Base-by-base conservation (phyloP, 2,888 invertebrate species). In the Phortica magna region DNA sequence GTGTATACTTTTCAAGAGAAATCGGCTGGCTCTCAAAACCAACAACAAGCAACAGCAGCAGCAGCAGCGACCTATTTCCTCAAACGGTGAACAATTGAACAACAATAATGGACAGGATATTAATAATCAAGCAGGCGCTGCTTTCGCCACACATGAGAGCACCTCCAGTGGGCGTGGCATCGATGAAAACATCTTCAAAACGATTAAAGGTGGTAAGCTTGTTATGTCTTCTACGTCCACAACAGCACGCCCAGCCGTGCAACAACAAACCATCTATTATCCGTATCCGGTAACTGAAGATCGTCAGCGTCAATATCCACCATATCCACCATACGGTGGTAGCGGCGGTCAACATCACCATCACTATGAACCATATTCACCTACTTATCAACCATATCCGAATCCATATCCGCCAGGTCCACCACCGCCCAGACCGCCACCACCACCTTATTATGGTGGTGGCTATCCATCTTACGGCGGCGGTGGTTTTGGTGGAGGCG, bases 151-250 rank as follows among this genome's bases (percentile, higher is more conserved):
- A 59, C 43, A 12, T 84, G 83, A 10, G 85, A 85, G 17, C 19
- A 75, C 0, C 77, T 7, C 61, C 78, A 68, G 17, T n/a, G 78
- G 77, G 0, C 84, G 85, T 31, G 79, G 76, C 74, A 76, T 86
- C 22, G 85, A 85, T 31, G 84, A 85, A 14, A 74, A 79, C 59
- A 43, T 84, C 6, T 59, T 85, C 74, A 79, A 83, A 80, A 77
- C 83, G 72, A 80, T 85, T 81, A 85, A 84, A 84, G 85, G 83
- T 75, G 80, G 84, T 78, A 86, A 84, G 78, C 78, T 83, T 79
- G 83, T 85, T 79, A 78, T 78, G 76, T 72, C 75, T 73, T 12
- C 79, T 73, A 75, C 78, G 77, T 80, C 79, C 74, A 76, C 80
- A 43, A 67, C 82, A 77, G 84, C 85, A 82, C 83, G 85, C 19